These are phyloP conservation scores for Lathronympha strigana DNA, from an alignment of 2,888 invertebrate species.

Conservation along the genomic window DNA sequence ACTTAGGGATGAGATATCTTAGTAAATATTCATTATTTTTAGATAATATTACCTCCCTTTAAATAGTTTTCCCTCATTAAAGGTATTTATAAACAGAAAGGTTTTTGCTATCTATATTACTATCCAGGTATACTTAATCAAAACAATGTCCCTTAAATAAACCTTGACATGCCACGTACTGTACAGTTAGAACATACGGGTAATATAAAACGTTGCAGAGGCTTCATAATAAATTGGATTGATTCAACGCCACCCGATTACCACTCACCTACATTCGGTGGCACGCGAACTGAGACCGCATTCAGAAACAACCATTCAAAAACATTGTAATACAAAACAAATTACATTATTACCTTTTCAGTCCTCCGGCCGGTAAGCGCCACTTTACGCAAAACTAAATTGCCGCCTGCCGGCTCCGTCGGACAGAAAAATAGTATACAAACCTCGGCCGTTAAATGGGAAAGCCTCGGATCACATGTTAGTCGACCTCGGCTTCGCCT, in stretches of 20 bases:
- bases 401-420: no score
- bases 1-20: no score
- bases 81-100: no score
- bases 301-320: neutral
- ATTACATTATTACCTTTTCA: neutral
- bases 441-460: no score
- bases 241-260: constrained; percentile 55
- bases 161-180: constrained; percentile 25
- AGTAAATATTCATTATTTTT: no score
- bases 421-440: no score
- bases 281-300: constrained; percentile 55
- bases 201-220: constrained; percentile 47
- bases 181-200: constrained; percentile 25
- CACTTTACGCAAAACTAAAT: neutral
- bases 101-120: neutral
- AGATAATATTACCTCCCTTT: no score
- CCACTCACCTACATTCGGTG: constrained; percentile 57
- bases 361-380: neutral
- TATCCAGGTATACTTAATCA: neutral
- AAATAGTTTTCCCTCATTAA: no score
- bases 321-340: neutral
- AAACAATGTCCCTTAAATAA: constrained; percentile 6
- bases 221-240: constrained; percentile 59
- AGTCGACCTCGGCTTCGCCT: no score
- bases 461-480: no score